Evolutionary conservation across 2,888 invertebrate species (phyloP).

Genomic region (Caenorhabditis sulstoni): DNA sequence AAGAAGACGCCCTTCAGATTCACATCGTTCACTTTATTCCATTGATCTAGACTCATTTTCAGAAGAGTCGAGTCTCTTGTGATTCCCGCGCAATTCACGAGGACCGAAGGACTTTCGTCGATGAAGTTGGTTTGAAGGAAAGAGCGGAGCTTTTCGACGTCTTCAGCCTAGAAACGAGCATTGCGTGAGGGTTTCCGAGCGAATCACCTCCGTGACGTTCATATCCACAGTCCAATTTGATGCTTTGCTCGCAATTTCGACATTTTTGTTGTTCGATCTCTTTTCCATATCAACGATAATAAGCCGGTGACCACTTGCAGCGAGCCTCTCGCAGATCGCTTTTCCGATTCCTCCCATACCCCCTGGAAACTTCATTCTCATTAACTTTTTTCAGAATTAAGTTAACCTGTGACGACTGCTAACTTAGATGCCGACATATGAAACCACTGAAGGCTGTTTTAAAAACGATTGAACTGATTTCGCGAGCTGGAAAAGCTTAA

Average conservation of each 20-base stretch:
- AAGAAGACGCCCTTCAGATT: slow-evolving; percentile 87
- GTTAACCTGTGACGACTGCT: slow-evolving; percentile 32
- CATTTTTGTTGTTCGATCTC: slow-evolving; percentile 85
- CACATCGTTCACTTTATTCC: slow-evolving; percentile 86
- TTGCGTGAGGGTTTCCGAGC: not conserved
- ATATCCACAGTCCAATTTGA: not conserved
- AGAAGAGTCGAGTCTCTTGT: slow-evolving; percentile 87
- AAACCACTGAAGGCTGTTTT: too few species aligned
- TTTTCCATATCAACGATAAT: slow-evolving; percentile 89
- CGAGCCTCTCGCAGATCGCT: slow-evolving; percentile 88
- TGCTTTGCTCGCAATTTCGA: slow-evolving; percentile 45
- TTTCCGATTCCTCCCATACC: slow-evolving; percentile 95
- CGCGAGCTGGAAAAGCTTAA: too few species aligned
- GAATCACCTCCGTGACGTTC: slow-evolving; percentile 60
- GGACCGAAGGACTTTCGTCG: slow-evolving; percentile 84
- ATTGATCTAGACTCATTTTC: slow-evolving; percentile 88
- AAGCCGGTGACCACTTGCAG: slow-evolving; percentile 90
- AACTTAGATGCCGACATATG: slow-evolving; percentile 27
- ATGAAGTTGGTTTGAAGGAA: not conserved
- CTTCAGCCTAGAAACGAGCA: slow-evolving; percentile 3
- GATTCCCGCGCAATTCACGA: slow-evolving; percentile 86
- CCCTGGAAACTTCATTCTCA: slow-evolving; percentile 83
- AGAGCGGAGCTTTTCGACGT: slow-evolving; percentile 81
- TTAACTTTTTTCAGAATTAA: not conserved
- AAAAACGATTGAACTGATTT: too few species aligned